Evolutionary conservation across 2,797 vertebrate genomes (phyloP), one percentile per base, ranked within the genome.

Genomic region (Sebastes kiyomatsui): DNA sequence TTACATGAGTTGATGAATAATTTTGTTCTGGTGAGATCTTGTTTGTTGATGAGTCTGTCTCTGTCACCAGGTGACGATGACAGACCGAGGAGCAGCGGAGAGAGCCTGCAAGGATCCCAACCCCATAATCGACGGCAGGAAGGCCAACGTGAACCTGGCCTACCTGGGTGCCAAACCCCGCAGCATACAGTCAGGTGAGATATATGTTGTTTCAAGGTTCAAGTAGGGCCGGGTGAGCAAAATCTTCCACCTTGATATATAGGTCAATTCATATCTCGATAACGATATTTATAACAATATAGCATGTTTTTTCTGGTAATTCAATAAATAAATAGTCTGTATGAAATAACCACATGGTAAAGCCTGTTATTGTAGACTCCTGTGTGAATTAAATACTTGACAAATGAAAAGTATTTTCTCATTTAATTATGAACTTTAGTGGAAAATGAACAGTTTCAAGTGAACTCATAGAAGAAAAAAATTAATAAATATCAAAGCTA

Each of bases 41-140:
- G 42, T 46, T 72, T 27, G 60, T 61, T 81, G 67, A 65, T 3
- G 2, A 58, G 46, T 60, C 49, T 54, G n/a, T 13, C 30, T 89
- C 11, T 84, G 38, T 90, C 82, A 42, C n/a, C 89, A 99, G 98
- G 98, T 99, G 90, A 99, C 98, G 0, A 99, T 99, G 98, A 96
- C 96, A 0, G 98, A 99, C 90, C 93, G 97, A 77, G 96, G 95
- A 1, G 96, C 98, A 0, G 98, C 98, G 0, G 98, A 99, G 66
- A 91, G 97, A 71, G 98, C 98, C 2, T 99, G 98, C 91, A 99
- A 99, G 93, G 98, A 99, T 89, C 98, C 98, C 2, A 99, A 99
- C 85, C 98, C 98, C 84, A 98, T 99, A 90, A 99, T 99, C 1
- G 98, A 99, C 10, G 98, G 98, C 84, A 96, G 98, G 83, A 99